Percentiles rank a stretch among this genome's conserved stretches.
Evolutionary conservation across 2,113 vertebrate genomes (phyloP).

Genomic region (Candoia aspera): DNA sequence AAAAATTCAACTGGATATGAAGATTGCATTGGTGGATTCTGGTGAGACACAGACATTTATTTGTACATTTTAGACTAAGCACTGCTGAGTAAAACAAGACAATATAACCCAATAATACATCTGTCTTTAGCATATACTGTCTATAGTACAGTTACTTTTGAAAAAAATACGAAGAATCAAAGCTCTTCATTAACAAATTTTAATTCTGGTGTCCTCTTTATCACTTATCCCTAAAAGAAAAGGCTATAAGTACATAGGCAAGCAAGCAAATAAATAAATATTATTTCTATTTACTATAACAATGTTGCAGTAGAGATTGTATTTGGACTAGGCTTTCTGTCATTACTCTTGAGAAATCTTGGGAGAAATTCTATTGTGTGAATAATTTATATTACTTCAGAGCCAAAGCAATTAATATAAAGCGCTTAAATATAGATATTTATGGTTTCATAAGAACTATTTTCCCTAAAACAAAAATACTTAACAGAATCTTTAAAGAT

Average conservation of each 20-base stretch:
- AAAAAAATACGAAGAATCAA: background rate
- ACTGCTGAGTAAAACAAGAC: background rate
- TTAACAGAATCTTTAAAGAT: background rate
- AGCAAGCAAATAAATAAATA: background rate
- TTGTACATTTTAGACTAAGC: background rate
- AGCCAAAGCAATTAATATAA: background rate
- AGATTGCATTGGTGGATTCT: conserved; percentile 72
- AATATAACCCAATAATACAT: background rate
- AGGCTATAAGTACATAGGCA: background rate
- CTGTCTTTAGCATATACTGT: background rate
- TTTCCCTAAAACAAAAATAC: background rate
- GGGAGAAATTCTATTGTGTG: background rate
- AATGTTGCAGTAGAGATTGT: background rate
- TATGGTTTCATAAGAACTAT: background rate
- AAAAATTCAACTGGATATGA: conserved; percentile 69
- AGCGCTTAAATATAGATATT: background rate
- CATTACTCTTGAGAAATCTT: background rate
- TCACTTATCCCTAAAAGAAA: background rate
- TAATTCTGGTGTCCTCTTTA: background rate
- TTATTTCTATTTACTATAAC: conserved; percentile 3
- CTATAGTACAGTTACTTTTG: background rate
- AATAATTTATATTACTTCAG: background rate
- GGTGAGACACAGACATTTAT: conserved; percentile 51
- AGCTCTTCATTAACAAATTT: background rate
- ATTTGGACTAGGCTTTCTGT: background rate